Conservation (phyloP, 2,113 vertebrate species). For the Strix aluco region DNA sequence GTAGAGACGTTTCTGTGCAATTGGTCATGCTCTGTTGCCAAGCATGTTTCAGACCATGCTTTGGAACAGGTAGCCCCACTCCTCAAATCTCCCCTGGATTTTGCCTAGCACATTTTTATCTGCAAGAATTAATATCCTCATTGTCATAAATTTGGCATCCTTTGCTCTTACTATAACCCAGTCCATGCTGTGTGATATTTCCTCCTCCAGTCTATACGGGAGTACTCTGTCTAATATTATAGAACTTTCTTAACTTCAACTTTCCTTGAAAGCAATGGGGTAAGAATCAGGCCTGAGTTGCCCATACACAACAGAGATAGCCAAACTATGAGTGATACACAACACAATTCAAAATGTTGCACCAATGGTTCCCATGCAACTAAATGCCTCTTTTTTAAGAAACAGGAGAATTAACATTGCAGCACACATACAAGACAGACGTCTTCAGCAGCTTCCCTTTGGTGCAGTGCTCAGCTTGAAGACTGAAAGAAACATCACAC, state of each 20-base stretch:
- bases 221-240: not conserved
- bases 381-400: not conserved
- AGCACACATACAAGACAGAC: not conserved
- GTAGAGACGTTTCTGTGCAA: not conserved
- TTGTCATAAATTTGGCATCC: not conserved
- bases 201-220: not conserved
- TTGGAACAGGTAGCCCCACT: not conserved
- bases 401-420: not conserved
- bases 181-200: not conserved
- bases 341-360: not conserved
- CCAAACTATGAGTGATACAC: accelerated
- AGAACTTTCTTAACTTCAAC: not conserved
- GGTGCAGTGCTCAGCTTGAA: not conserved
- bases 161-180: not conserved
- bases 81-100: not conserved
- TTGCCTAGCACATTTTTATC: not conserved
- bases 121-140: not conserved
- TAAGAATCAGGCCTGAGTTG: not conserved
- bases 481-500: not conserved
- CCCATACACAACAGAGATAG: not conserved
- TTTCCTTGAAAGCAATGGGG: not conserved
- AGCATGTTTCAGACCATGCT: not conserved
- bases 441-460: not conserved
- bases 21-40: accelerated
- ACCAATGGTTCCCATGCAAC: not conserved